These are phyloP conservation scores for Pollachius pollachius DNA, from an alignment of 2,113 vertebrate species.

Conservation along the genomic window DNA sequence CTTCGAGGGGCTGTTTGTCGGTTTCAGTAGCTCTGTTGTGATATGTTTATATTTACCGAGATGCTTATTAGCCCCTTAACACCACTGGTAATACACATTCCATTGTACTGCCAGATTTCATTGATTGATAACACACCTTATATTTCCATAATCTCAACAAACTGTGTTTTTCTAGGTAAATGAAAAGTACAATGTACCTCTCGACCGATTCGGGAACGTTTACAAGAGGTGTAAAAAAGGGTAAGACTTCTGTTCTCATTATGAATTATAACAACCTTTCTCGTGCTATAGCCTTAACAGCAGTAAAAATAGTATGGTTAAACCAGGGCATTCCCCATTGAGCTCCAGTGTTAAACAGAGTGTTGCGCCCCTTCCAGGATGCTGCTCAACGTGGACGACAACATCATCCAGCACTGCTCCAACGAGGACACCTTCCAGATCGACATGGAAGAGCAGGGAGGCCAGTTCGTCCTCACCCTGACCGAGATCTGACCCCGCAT, in stretches of 20 bases:
- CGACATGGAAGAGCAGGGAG: conserved; percentile 78
- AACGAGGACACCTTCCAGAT: conserved; percentile 89
- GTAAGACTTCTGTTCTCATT: conserved; percentile 54
- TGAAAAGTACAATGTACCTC: conserved; percentile 82
- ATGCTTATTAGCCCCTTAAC: too few relatives aligned
- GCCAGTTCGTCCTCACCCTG: conserved; percentile 80
- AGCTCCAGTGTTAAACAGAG: neutral
- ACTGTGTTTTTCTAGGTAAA: conserved; percentile 71
- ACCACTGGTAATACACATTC: neutral
- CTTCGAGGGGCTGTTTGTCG: too few relatives aligned
- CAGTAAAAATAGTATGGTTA: neutral
- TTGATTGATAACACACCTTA: neutral
- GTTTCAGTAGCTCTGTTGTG: too few relatives aligned
- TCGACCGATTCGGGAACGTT: conserved; percentile 85
- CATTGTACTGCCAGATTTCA: neutral
- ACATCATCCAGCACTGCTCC: conserved; percentile 86
- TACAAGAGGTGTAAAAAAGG: conserved; percentile 91
- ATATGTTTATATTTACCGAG: too few relatives aligned
- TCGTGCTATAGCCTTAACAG: neutral
- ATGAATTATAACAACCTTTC: neutral
- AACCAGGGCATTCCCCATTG: neutral
- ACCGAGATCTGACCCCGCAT: conserved; percentile 77
- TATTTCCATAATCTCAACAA: neutral
- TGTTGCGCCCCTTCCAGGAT: conserved; percentile 65
- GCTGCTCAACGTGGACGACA: conserved; percentile 87